A percentile compares a stretch with the other conserved stretches of the same genome.
Conservation (phyloP, 2,113 vertebrate species). For the Danio rerio region GRCz12tu NC_133176.1:13251001-13251500, state of each 20-base stretch:
- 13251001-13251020: conserved; percentile 26
- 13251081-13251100: neutral
- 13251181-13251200: conserved; percentile 9
- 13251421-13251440: no score
- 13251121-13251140: conserved; percentile 17
- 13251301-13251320: no score
- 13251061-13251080: conserved; percentile 4
- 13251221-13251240: neutral
- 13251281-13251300: neutral
- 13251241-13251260: conserved; percentile 1
- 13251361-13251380: no score
- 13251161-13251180: conserved; percentile 8
- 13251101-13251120: conserved; percentile 29
- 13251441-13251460: no score
- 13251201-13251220: neutral
- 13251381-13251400: no score
- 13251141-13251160: conserved; percentile 17
- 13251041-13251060: neutral
- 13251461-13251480: no score
- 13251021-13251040: neutral
- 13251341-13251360: no score
- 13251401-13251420: no score
- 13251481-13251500: no score
- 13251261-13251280: neutral
- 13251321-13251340: no score